phyloP scores from a whole-genome alignment of 2,888 invertebrate species.

The Phaedon cochleariae region DNA sequence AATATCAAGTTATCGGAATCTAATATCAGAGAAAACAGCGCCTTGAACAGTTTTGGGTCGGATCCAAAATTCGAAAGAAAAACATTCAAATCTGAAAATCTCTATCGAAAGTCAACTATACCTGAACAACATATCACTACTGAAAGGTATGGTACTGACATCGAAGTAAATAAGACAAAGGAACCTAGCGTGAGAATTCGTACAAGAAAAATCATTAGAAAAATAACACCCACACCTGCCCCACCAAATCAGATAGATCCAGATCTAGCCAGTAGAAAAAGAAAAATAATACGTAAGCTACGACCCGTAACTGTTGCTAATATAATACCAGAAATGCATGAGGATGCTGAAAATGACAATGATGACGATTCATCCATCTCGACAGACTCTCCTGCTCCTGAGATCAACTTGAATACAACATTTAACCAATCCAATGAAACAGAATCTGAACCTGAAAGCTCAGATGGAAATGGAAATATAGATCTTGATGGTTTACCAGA shows the following conservation, averaged over 20 bases:
- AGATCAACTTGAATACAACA: neutral
- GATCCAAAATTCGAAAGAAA: conserved; percentile 37
- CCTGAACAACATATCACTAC: conserved; percentile 1
- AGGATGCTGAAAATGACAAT: neutral
- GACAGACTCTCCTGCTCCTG: neutral
- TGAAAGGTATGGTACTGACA: conserved; percentile 1
- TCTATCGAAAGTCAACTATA: conserved; percentile 17
- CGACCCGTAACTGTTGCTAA: conserved; percentile 43
- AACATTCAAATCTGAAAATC: conserved; percentile 27
- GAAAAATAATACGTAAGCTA: conserved; percentile 54
- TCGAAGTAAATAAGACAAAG: conserved; percentile 21
- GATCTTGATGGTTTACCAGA: neutral
- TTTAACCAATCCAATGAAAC: neutral
- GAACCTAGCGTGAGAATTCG: conserved; percentile 48
- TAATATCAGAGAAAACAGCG: conserved; percentile 59
- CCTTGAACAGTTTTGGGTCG: conserved; percentile 48
- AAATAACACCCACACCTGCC: conserved; percentile 40
- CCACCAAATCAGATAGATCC: conserved; percentile 26
- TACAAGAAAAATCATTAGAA: conserved; percentile 57
- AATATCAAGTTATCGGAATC: conserved; percentile 61
- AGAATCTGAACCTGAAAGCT: neutral
- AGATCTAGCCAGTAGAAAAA: conserved; percentile 37
- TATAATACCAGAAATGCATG: neutral
- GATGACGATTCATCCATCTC: neutral
- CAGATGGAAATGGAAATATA: neutral